Base-by-base conservation (phyloP, 2,113 vertebrate genomes). In the Actenoides lindsayi region DNA sequence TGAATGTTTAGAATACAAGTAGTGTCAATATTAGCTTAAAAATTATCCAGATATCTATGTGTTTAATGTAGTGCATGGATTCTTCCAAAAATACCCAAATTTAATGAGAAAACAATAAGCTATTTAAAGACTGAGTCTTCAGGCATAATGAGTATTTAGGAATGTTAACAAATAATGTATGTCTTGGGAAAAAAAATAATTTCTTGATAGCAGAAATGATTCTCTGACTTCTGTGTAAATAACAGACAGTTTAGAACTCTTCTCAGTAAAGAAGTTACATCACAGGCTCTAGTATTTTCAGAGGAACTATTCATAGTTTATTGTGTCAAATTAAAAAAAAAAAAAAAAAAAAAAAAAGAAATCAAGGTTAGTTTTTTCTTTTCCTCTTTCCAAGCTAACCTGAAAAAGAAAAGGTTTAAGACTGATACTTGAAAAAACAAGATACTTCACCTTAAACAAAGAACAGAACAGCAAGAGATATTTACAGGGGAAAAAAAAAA, bases 161-260 rank as follows among this genome's bases (percentile, higher is more conserved):
- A 95, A 19, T 67, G 37, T 85, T 96, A 85, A 81, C 87, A 97
- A 94, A 93, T 83, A 96, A 70, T n/a, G 35, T 77, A 11, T 63
- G 31, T 89, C 75, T 84, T 87, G 60, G 56, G 53, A 12, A 19
- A 59, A 56, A 60, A 51, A 54, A 57, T 37, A 78, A 75, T 42
- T 42, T 80, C 82, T 86, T 97, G 86, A 74, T 67, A 91, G 63
- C 42, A 94, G 51, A 91, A 73, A 74, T 89, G 24, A 8, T 84
- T 90, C 81, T 93, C 42, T 48, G 51, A 77, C 67, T 85, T 90
- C 10, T 91, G 30, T 83, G n/a, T 92, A 74, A 93, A 64, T 87
- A 95, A 70, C 17, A 91, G 48, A 8, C 12, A 27, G 23, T 68
- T 93, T 56, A 75, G 56, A 71, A 94, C 74, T 90, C 79, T 60